A percentile compares a stretch with the other conserved stretches of the same genome.
Conservation (phyloP, 1,140 invertebrate genomes). For the Tetramorium simillimum region DNA sequence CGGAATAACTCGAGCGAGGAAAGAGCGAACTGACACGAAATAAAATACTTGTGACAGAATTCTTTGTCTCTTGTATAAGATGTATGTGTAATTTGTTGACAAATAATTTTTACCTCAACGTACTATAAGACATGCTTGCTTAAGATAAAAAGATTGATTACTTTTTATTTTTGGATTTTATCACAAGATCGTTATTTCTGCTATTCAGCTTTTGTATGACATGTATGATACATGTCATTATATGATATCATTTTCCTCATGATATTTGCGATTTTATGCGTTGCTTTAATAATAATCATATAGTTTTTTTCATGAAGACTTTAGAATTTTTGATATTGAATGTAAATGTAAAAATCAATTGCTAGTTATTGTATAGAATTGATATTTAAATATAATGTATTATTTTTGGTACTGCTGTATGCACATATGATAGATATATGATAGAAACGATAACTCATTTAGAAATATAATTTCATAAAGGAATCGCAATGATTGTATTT, state of each 20-base stretch:
- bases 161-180: not conserved
- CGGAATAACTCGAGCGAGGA: not conserved
- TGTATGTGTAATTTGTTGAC: not conserved
- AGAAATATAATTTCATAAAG: not conserved
- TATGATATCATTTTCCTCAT: not conserved
- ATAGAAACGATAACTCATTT: constrained; percentile 11
- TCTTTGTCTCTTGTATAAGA: not conserved
- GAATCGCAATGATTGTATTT: not conserved
- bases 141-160: not conserved
- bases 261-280: not conserved
- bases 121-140: constrained; percentile 21
- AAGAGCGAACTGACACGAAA: not conserved
- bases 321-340: constrained; percentile 39
- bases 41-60: not conserved
- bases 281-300: not conserved
- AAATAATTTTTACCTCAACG: constrained; percentile 8
- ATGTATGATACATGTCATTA: not conserved
- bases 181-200: constrained; percentile 2
- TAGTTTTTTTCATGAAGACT: constrained; percentile 6
- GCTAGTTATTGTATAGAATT: constrained; percentile 3
- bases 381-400: constrained; percentile 37
- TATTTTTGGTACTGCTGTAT: constrained; percentile 42
- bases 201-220: constrained; percentile 36
- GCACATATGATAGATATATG: not conserved
- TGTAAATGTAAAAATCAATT: constrained; percentile 7